Base-by-base conservation (phyloP, 2,888 invertebrate species). In the Sycophila texana region DNA sequence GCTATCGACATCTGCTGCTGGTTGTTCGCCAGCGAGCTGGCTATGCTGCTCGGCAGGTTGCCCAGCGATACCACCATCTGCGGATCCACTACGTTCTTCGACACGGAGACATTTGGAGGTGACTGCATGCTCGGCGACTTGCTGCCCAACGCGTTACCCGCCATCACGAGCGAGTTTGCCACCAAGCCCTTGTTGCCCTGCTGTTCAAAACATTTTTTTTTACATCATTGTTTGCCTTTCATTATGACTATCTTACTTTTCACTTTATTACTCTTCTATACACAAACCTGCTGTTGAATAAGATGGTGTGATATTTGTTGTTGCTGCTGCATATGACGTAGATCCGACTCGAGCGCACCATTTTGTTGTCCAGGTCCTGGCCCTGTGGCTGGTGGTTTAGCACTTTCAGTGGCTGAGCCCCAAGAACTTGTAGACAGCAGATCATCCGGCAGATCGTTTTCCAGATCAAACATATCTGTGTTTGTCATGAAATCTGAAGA, bases 361-460 rank as follows among this genome's bases (percentile, higher is more conserved):
- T 96, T 95, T 90, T 95, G 95, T 83, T 93, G 93, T 82, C 95
- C 95, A 74, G 95, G 96, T 39, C 96, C 96, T 12, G 96, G 96
- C 47, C 96, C 96, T 87, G 96, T 96, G 30, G 95, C 96, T 39
- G 96, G 95, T 83, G 96, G 95, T 90, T 95, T 96, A 82, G 94
- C 93, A 78, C 93, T 92, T 81, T 95, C 95, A 53, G 91, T 89
- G 49, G 91, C 89, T 77, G 93, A 90, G 81, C 94, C 94, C 96
- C 96, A 96, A 85, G 94, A 93, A 39, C 79, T 63, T 63, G 78
- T 76, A 78, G 94, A 93, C 91, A 97, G 95, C 84, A 98, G 92
- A 91, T 97, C 97, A 92, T 97, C 97, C 65, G 97, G 97, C 86
- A 98, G 94, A 91, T 97, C 96, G 91, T 97, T 96, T 91, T 97